Evolutionary conservation across 2,888 invertebrate genomes (phyloP), one percentile per base, ranked within the genome.

Genomic region (Disparrhopalites patrizii): DNA sequence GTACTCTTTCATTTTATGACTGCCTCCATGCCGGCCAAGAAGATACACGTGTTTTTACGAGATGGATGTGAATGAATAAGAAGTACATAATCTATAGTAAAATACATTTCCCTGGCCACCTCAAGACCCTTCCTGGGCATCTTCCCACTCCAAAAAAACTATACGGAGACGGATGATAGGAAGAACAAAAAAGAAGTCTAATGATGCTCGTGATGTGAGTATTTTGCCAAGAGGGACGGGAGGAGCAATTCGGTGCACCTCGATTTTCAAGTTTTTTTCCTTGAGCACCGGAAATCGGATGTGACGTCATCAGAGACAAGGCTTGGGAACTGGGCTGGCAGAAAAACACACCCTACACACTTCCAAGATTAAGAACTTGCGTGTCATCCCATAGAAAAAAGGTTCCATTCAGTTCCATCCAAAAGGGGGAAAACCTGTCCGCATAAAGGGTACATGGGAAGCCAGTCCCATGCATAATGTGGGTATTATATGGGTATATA

Each of bases 231-330:
- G 55, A 65, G 65, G 58, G 65, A 65, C 58, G 58, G 58, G 58
- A 58, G 58, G 65, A 64, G 56, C 43, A 47, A 51, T 57, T 56
- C 56, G 64, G 56, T 64, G 64, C 64, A 56, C 56, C 64, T 56
- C 56, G 50, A 64, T n/a, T 60, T 65, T 58, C 51, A 51, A 54
- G 47, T 54, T 57, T 65, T 65, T 65, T n/a, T n/a, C n/a, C 60
- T 28, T 60, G 33, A 38, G 51, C 67, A 70, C 69, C 70, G 72
- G 72, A 72, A 70, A 70, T 72, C 69, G 72, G 72, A 72, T 70
- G 66, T 72, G 72, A 72, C 72, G 72, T 72, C 66, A 66, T 63
- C 28, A 54, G 57, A 56, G 18, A 23, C 27, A 64, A 64, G 56
- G 47, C 65, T 65, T 56, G 65, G 58, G 58, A 65, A 65, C 64